phyloP scores from a whole-genome alignment of 2,888 invertebrate species.

The Hirtodrosophila histrioides region DNA sequence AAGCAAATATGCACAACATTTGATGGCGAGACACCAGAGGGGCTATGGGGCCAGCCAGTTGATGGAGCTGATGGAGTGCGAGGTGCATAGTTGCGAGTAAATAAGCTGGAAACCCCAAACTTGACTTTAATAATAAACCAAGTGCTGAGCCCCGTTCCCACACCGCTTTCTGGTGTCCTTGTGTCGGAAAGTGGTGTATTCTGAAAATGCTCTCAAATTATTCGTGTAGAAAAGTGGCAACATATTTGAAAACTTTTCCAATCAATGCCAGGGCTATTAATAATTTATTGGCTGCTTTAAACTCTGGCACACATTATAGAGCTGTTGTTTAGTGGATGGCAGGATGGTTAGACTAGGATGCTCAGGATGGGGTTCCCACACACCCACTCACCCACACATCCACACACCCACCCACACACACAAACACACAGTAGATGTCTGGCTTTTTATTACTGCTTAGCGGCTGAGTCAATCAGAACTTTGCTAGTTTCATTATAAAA shows the following conservation, averaged over 20 bases:
- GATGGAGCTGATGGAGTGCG: slow-evolving; percentile 17
- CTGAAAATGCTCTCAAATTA: slow-evolving; percentile 70
- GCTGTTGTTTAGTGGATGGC: slow-evolving; percentile 33
- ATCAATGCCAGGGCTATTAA: slow-evolving; percentile 79
- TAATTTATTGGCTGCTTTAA: slow-evolving; percentile 78
- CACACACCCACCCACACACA: slow-evolving; percentile 2
- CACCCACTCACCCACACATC: not conserved
- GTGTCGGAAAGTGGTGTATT: slow-evolving; percentile 35
- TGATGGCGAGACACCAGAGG: slow-evolving; percentile 26
- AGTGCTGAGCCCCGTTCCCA: slow-evolving; percentile 7
- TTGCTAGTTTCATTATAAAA: slow-evolving; percentile 66
- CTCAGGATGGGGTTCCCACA: slow-evolving; percentile 5
- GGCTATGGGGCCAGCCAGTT: not conserved
- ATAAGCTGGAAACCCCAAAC: slow-evolving; percentile 63
- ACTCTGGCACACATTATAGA: slow-evolving; percentile 42
- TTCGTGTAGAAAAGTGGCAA: slow-evolving; percentile 80
- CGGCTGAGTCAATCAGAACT: slow-evolving; percentile 66
- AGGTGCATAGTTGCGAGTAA: slow-evolving; percentile 56
- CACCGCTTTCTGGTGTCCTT: slow-evolving; percentile 13
- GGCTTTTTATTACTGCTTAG: slow-evolving; percentile 49
- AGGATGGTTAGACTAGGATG: slow-evolving; percentile 2
- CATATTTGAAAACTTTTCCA: slow-evolving; percentile 81
- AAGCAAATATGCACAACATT: slow-evolving; percentile 69
- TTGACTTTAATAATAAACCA: slow-evolving; percentile 72
- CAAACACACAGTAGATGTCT: slow-evolving; percentile 1